Evolutionary conservation across 2,888 invertebrate genomes (phyloP).

Genomic region (Lissonota sp.): DNA sequence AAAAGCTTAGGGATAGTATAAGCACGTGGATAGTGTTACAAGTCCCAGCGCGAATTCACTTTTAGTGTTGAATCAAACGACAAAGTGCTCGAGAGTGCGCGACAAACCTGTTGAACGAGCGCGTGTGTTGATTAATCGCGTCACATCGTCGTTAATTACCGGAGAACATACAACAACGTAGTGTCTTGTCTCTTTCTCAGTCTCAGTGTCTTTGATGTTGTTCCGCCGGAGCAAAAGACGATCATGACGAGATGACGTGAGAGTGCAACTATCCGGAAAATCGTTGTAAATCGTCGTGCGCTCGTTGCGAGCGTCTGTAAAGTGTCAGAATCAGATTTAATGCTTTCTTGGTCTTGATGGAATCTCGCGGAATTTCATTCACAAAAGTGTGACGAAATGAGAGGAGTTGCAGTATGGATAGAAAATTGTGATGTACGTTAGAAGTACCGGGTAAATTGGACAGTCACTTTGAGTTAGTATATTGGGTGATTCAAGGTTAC

Average conservation of each 20-base stretch:
- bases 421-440: not conserved
- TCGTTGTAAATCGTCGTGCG: conserved; percentile 13
- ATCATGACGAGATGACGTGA: conserved; percentile 18
- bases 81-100: conserved; percentile 5
- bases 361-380: conserved; percentile 22
- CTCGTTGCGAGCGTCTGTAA: not conserved
- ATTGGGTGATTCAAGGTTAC: too few relatives aligned
- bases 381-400: conserved; percentile 21
- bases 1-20: not conserved
- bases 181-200: too few relatives aligned
- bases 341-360: too few relatives aligned
- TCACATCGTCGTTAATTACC: conserved; percentile 46
- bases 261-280: conserved; percentile 37
- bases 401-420: not conserved
- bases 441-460: not conserved
- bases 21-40: conserved; percentile 34
- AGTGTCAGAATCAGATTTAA: conserved; percentile 4
- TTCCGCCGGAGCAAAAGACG: not conserved
- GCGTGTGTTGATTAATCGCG: conserved; percentile 53
- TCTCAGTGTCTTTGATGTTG: not conserved
- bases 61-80: conserved; percentile 42
- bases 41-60: conserved; percentile 36
- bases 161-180: not conserved
- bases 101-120: conserved; percentile 48
- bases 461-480: not conserved